Evolutionary conservation across 2,113 vertebrate genomes (phyloP), one percentile per base, ranked within the genome.

Genomic region (Calypte anna): DNA sequence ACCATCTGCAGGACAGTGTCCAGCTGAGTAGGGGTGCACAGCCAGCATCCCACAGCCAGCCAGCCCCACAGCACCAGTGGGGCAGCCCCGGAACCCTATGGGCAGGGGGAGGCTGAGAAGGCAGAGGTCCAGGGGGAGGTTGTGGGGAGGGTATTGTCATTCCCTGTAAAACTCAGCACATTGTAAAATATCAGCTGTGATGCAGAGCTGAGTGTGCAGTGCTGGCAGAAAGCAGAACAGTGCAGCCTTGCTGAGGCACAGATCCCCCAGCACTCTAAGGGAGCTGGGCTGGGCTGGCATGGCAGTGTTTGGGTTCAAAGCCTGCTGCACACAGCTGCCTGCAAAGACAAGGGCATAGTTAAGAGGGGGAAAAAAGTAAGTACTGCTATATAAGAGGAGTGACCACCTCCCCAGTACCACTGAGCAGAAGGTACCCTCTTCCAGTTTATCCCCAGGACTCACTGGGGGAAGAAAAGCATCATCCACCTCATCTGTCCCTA

Each of bases 191-290:
- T 15, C 43, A 33, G 5, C 16, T 1, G 33, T 20, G 36, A 4
- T 2, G 15, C 4, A 23, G 43, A 4, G 48, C 64, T 0, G 1
- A 12, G 68, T 1, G 4, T 0, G 0, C 1, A 9, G 3, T 23
- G 57, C 43, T 3, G 14, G 69, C 74, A 44, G 44, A 25, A 43
- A 21, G 68, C 1, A 36, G 10, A 17, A 18, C 13, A 40, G 59
- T 40, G 28, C 10, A 28, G 43, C 31, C 1, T 20, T 20, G 14
- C 58, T 51, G 46, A 3, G 5, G 10, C 64, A 44, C 3, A 2
- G 54, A 28, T 61, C 46, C 55, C 31, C 11, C 2, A 11, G 53
- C 18, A 18, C 48, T 21, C 9, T 21, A 21, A 22, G 48, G 48
- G 48, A 50, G 48, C 48, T 21, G 7, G 48, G 28, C 16, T 48